Percentiles rank a stretch among this genome's conserved stretches.
Conservation (phyloP, 1,140 invertebrate genomes). For the Leptinotarsa defecta region DNA sequence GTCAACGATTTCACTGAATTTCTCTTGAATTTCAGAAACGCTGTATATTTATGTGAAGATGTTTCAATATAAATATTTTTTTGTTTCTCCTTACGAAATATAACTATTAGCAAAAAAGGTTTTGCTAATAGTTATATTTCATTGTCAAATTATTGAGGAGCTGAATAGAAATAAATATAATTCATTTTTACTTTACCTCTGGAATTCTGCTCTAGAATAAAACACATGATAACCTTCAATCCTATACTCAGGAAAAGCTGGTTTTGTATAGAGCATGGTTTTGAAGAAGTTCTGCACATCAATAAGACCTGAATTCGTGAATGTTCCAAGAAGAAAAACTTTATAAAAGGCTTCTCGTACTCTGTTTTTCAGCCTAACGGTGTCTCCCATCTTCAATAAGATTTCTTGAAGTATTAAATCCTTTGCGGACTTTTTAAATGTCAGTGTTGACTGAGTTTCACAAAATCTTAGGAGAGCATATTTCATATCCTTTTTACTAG, state of each 20-base stretch:
- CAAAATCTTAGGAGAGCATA: constrained; percentile 1
- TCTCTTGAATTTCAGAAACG: too few relatives aligned
- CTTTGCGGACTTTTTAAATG: neutral
- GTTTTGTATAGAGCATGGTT: constrained; percentile 1
- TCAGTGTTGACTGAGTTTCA: constrained; percentile 7
- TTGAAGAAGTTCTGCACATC: constrained; percentile 30
- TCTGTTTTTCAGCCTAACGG: constrained; percentile 14
- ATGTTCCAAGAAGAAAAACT: constrained; percentile 33
- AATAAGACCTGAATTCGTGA: constrained; percentile 30
- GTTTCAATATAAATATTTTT: too few relatives aligned
- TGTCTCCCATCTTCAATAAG: constrained; percentile 25
- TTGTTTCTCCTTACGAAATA: too few relatives aligned
- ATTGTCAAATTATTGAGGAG: too few relatives aligned
- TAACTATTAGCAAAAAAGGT: too few relatives aligned
- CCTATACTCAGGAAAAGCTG: constrained; percentile 26
- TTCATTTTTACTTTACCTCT: constrained; percentile 14
- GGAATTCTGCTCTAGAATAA: constrained; percentile 29
- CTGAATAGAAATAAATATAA: too few relatives aligned
- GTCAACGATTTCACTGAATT: too few relatives aligned
- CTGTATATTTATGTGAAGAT: too few relatives aligned
- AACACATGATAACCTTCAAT: constrained; percentile 30
- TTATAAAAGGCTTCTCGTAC: constrained; percentile 29
- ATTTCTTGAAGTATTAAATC: constrained; percentile 22
- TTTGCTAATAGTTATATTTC: too few relatives aligned
- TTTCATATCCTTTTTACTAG: constrained; percentile 23